Conservation (phyloP, 1,140 invertebrate species). For the Diplogasteroides magnus region DNA sequence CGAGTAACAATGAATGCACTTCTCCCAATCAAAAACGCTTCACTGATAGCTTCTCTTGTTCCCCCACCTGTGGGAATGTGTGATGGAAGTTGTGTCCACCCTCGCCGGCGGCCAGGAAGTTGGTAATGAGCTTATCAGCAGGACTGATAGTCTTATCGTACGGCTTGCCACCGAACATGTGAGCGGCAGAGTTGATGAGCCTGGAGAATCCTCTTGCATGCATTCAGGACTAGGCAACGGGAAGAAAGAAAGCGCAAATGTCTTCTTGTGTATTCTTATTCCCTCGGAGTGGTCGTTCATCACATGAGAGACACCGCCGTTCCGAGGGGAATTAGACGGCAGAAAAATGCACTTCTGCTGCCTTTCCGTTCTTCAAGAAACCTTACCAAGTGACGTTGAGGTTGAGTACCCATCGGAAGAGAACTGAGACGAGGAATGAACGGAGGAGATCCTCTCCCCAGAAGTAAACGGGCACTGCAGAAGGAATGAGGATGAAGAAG, state of each 20-base stretch:
- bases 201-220: too few species aligned
- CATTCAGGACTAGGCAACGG: too few species aligned
- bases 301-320: too few species aligned
- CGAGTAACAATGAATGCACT: too few species aligned
- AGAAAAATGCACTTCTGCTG: too few species aligned
- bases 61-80: constrained; percentile 75
- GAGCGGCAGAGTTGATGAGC: constrained; percentile 60
- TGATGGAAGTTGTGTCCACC: constrained; percentile 87
- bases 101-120: background rate
- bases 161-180: constrained; percentile 70
- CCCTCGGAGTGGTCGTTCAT: too few species aligned
- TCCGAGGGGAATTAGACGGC: too few species aligned
- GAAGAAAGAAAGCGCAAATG: too few species aligned
- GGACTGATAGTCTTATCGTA: constrained; percentile 73
- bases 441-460: constrained; percentile 77
- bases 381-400: constrained; percentile 83
- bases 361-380: too few species aligned
- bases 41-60: too few species aligned
- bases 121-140: constrained; percentile 54
- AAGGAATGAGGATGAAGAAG: constrained; percentile 79
- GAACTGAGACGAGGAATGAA: constrained; percentile 73
- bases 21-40: too few species aligned
- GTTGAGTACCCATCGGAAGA: constrained; percentile 78
- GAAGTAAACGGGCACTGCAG: constrained; percentile 71
- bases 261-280: too few species aligned